Percentiles rank a stretch among this genome's conserved stretches.
Conservation (phyloP, 2,797 vertebrate species). For the Microhierax caerulescens region DNA sequence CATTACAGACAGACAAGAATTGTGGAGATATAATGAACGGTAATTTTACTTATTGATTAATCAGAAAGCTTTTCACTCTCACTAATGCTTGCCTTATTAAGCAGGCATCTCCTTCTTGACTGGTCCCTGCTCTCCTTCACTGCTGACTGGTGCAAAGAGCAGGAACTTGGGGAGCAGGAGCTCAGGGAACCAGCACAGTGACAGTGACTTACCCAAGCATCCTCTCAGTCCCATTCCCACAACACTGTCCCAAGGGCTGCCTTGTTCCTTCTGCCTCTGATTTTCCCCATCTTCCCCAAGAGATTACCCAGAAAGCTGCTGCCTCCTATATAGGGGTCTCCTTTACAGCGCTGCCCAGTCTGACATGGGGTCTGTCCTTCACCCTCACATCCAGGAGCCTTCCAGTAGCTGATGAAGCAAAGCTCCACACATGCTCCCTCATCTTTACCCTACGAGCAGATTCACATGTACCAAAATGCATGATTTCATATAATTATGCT, state of each 20-base stretch:
- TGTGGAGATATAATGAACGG: slow-evolving; percentile 48
- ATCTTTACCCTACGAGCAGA: neutral
- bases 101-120: neutral
- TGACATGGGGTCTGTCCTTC: neutral
- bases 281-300: neutral
- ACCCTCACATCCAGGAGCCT: neutral
- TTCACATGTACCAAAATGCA: neutral
- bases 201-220: neutral
- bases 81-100: neutral
- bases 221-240: neutral
- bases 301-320: neutral
- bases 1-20: neutral
- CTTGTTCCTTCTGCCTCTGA: neutral
- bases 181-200: neutral
- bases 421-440: neutral
- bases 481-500: neutral
- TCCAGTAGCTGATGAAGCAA: neutral
- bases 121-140: neutral
- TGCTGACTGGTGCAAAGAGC: neutral
- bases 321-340: neutral
- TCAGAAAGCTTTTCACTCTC: slow-evolving; percentile 42
- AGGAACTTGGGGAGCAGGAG: neutral
- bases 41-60: slow-evolving; percentile 46
- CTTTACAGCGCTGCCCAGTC: neutral
- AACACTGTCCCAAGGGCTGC: neutral